A percentile compares a stretch with the other conserved stretches of the same genome.
These are phyloP conservation scores for Fissipunctia ypsillon DNA, from an alignment of 2,888 invertebrate species.

Conservation along the genomic window DNA sequence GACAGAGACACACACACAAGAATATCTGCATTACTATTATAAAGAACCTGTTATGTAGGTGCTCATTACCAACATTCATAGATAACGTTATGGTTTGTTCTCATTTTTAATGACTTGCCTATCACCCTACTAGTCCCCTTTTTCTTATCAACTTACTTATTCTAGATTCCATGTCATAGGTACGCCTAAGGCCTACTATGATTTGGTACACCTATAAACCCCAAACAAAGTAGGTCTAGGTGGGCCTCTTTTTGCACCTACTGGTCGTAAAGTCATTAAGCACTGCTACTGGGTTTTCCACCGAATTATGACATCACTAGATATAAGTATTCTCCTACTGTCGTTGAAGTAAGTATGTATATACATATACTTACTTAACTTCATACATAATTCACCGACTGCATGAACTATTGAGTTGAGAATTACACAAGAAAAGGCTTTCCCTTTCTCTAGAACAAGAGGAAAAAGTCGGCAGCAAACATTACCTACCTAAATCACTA, in stretches of 20 bases:
- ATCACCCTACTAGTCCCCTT: constrained; percentile 18
- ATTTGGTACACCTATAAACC: constrained; percentile 34
- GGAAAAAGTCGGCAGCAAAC: background rate
- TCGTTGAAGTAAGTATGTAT: constrained; percentile 3
- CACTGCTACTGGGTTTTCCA: constrained; percentile 11
- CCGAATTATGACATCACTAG: constrained; percentile 25
- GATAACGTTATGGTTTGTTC: constrained; percentile 26
- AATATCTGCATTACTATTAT: background rate
- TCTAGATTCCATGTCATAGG: constrained; percentile 5
- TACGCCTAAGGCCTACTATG: background rate
- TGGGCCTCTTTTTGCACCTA: background rate
- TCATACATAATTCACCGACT: constrained; percentile 41
- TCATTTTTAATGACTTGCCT: constrained; percentile 23
- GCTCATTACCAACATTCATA: constrained; percentile 38
- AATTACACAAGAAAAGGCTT: constrained; percentile 26
- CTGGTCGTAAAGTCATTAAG: background rate
- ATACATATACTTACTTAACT: background rate
- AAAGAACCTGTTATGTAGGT: background rate
- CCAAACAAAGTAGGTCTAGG: constrained; percentile 6
- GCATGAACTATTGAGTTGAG: constrained; percentile 2
- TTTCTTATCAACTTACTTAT: constrained; percentile 34
- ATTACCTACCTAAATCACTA: background rate
- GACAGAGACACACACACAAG: background rate
- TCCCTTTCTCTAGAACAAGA: constrained; percentile 27
- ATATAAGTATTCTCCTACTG: constrained; percentile 30